Base-by-base conservation (phyloP, 2,797 vertebrate genomes). In the Scyliorhinus canicula region DNA sequence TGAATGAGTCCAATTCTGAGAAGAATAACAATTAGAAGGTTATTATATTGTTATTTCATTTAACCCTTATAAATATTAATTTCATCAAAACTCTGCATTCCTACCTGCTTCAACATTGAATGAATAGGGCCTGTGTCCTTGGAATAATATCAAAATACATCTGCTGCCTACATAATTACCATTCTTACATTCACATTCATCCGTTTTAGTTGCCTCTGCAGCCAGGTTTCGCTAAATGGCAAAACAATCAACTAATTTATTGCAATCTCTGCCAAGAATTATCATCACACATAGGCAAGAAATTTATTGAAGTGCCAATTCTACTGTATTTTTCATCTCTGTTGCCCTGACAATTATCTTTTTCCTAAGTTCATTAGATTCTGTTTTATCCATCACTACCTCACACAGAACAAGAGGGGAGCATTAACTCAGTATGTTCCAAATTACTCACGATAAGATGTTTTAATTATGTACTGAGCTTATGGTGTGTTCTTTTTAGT, bases 371-470 rank as follows among this genome's bases (percentile, higher is more conserved):
- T 52, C 93, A 19, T 74, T 94, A 94, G 31, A 28, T 94, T 31
- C 31, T 74, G 93, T 5, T 94, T 14, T 67, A 93, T 93, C 93
- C 93, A 93, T 93, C 65, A 93, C 44, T 71, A 93, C 44, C 93
- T 47, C 93, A 50, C 63, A 50, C 63, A 93, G 28, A 93, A 71
- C 93, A 93, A 28, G 11, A 57, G 52, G 47, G 65, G 11, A 71
- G 16, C 47, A 71, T 93, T 69, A 93, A 93, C 47, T 71, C 44
- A 19, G 65, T 71, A 52, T 71, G 65, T 93, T 93, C 44, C 65
- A 71, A 47, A 93, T 67, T 67, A 93, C 47, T 71, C 47, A 19
- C 19, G 44, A n/a, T 19, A 71, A 93, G 69, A 57, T 93, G 65
- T 26, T 71, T 93, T 93, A 71, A 93, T 93, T 93, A 71, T 67